Base-by-base conservation (phyloP, 2,113 vertebrate genomes). In the Forbesichthys agassizii region DNA sequence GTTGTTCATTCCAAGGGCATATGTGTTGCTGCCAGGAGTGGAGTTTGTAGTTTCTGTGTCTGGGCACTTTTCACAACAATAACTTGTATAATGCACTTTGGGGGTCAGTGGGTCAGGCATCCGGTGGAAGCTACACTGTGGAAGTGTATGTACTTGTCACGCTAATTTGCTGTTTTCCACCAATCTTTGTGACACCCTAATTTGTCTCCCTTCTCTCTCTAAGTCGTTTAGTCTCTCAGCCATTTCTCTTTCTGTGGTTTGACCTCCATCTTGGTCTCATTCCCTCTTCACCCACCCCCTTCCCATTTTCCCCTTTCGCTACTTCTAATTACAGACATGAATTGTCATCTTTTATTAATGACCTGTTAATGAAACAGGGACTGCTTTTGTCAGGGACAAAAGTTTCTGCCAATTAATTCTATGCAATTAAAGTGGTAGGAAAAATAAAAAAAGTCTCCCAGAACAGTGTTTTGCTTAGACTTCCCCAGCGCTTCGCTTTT, bases 331-430 rank as follows among this genome's bases (percentile, higher is more conserved):
- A 88, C 73, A 85, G 82, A 79, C 70, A 75, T 84, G 82, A 84
- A 86, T 83, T 70, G 78, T 66, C 75, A 82, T 88, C 72, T 80
- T 89, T 90, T 90, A 90, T 90, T 89, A 92, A 91, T 86, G 84
- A 79, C 63, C 68, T 61, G 68, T 84, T 90, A 89, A 89, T 90
- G 83, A 91, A 88, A 86, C 55, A 48, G 73, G 78, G 67, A 12
- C 78, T 10, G 62, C 76, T 85, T 88, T 88, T 80, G 77, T 87
- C 72, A 55, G 73, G 78, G 67, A 82, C 82, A 82, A 84, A 88
- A 80, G 72, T 89, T 88, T 84, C 68, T 69, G 61, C 67, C 84
- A 84, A 87, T 90, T 87, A 85, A 85, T 86, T 84, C 70, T 1
- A 14, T 8, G 33, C 77, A 82, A 85, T 89, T 88, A 82, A 78